Base-by-base conservation (phyloP, 1,140 invertebrate genomes). In the Caenorhabditis briggsae region DNA sequence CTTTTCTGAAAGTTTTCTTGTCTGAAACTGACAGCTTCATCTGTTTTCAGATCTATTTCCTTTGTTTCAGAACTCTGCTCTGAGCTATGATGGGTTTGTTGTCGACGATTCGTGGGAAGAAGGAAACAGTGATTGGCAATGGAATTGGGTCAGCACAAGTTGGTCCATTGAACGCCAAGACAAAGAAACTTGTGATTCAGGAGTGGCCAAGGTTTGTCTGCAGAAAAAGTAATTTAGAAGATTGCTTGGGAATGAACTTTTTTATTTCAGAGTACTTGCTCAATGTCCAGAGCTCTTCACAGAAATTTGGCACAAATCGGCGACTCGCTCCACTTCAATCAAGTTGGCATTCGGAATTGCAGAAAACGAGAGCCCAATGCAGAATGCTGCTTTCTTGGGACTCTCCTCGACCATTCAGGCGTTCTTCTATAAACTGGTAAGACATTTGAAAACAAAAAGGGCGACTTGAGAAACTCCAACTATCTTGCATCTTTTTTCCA, bases 271-370 rank as follows among this genome's bases (percentile, higher is more conserved):
- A 78, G 70, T 78, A 43, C 70, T 78, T 78, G 43, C 70, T 78
- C 70, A 78, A 25, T 50, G 46, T 14, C 86, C 86, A 18, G 65
- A 84, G 20, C 83, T 87, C 53, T 87, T 87, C 83, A 84, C 65
- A 12, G 83, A 83, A 48, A 82, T 87, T 12, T 87, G 86, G 86
- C 61, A 85, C 20, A 70, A 74, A 33, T 87, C 86, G 14, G 82
- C 86, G 14, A 84, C 61, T 46, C 82, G 86, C 14, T 85, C 82
- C 65, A 87, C 83, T 58, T 87, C 86, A 20, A 87, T 87, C 64
- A 87, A 87, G 61, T 48, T 87, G 59, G 86, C 86, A 20, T 87
- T 87, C 33, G 86, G 86, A 20, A 84, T 87, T 18, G 58, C 86
- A 25, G 86, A 87, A 23, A 78, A 84, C 33, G 86, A 84, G 25